Evolutionary conservation across 1,140 invertebrate genomes (phyloP).

Genomic region (Coenobita brevimanus): DNA sequence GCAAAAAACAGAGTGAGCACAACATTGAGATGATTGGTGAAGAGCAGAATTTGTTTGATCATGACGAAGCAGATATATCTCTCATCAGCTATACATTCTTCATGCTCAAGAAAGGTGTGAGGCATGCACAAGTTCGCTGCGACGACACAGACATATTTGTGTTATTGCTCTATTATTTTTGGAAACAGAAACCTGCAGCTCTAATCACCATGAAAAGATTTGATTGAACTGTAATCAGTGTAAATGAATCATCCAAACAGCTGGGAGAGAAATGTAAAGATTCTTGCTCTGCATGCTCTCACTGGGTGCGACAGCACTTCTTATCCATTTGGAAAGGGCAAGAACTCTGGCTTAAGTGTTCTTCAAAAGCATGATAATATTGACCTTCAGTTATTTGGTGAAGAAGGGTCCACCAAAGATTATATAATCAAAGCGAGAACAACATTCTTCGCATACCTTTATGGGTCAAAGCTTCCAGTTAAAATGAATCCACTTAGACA

Average conservation of each 20-base stretch:
- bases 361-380: background rate
- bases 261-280: background rate
- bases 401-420: background rate
- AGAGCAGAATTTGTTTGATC: background rate
- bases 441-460: background rate
- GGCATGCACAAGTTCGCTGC: background rate
- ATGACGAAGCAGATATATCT: background rate
- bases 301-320: background rate
- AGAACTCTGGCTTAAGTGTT: background rate
- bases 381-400: background rate
- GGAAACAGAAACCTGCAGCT: background rate
- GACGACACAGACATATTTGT: background rate
- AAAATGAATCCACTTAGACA: background rate
- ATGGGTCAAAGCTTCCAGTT: background rate
- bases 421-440: background rate
- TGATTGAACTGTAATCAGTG: background rate
- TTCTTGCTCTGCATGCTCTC: background rate
- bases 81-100: background rate
- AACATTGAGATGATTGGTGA: background rate
- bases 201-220: background rate
- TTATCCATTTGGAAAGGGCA: background rate
- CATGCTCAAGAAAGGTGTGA: background rate
- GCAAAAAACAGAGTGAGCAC: background rate
- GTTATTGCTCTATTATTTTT: background rate
- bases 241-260: background rate